Evolutionary conservation across 64 coral and sea anemone genomes (phyloP).

Genomic region (Trachythela sp.): DNA sequence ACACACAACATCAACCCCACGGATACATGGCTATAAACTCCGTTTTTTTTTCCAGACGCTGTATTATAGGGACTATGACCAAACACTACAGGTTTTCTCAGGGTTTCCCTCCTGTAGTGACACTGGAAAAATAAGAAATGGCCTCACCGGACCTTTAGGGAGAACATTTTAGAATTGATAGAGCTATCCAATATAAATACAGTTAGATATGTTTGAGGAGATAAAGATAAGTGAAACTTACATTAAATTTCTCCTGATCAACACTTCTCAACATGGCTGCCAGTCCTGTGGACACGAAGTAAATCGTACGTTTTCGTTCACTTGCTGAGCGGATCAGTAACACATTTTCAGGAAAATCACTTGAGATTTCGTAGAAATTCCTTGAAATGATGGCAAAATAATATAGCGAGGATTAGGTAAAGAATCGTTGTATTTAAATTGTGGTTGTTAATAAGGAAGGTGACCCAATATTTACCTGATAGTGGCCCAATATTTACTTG

Average conservation of each 20-base stretch:
- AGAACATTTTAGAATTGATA: too few species aligned
- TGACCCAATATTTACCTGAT: neutral
- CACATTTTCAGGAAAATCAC: neutral
- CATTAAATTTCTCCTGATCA: neutral
- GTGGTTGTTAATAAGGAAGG: neutral
- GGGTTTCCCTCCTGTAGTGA: too few species aligned
- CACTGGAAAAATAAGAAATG: too few species aligned
- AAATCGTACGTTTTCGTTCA: neutral
- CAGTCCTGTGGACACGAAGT: neutral
- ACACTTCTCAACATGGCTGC: neutral
- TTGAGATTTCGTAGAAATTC: slow-evolving; percentile 3
- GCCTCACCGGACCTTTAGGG: too few species aligned
- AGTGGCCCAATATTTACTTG: slow-evolving; percentile 1
- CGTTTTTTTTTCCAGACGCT: too few species aligned
- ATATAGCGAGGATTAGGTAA: neutral
- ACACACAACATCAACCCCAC: too few species aligned
- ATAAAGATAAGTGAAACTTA: neutral
- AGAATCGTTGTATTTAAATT: neutral
- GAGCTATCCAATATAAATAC: too few species aligned
- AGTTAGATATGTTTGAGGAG: too few species aligned
- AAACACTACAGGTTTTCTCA: too few species aligned
- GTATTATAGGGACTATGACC: too few species aligned
- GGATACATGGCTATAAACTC: too few species aligned
- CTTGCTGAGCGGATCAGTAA: neutral
- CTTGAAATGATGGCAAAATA: neutral